These are phyloP conservation scores for Parelbella ahira DNA, from an alignment of 2,888 invertebrate genomes.

Conservation along the genomic window DNA sequence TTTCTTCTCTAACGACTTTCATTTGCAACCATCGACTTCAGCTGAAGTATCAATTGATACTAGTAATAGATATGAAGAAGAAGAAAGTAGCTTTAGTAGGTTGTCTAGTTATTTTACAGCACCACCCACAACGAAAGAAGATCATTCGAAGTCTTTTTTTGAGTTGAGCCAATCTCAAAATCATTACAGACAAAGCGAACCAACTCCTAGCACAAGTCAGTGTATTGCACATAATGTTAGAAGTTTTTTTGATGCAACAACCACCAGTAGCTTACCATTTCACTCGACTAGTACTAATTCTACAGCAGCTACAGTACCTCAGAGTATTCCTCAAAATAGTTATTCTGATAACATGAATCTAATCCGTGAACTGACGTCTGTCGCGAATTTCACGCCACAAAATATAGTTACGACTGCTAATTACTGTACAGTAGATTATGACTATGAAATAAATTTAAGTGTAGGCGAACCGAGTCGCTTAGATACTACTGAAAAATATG, in stretches of 20 bases:
- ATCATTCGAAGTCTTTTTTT: conserved; percentile 73
- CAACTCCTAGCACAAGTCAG: conserved; percentile 24
- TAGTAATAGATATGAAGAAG: conserved; percentile 26
- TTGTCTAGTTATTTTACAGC: conserved; percentile 66
- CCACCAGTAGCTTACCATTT: neutral
- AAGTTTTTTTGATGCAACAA: conserved; percentile 29
- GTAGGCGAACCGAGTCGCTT: conserved; percentile 32
- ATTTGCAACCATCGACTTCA: conserved; percentile 6
- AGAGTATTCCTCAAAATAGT: conserved; percentile 40
- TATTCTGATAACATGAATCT: conserved; percentile 42
- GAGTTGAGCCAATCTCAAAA: conserved; percentile 71
- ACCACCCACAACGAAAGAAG: conserved; percentile 48
- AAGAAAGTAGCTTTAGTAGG: conserved; percentile 46
- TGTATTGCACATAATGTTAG: conserved; percentile 24
- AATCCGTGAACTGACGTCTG: conserved; percentile 60
- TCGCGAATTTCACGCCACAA: conserved; percentile 38
- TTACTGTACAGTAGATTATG: conserved; percentile 55
- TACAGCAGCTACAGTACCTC: conserved; percentile 1
- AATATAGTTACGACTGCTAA: conserved; percentile 53
- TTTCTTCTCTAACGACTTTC: conserved; percentile 45
- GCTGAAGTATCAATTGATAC: conserved; percentile 27
- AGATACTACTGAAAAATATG: conserved; percentile 11
- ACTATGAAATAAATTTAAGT: conserved; percentile 23
- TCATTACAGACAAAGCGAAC: conserved; percentile 54
- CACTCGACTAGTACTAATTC: conserved; percentile 6